Conservation (phyloP, 2,888 invertebrate species). For the Unio delphinus region DNA sequence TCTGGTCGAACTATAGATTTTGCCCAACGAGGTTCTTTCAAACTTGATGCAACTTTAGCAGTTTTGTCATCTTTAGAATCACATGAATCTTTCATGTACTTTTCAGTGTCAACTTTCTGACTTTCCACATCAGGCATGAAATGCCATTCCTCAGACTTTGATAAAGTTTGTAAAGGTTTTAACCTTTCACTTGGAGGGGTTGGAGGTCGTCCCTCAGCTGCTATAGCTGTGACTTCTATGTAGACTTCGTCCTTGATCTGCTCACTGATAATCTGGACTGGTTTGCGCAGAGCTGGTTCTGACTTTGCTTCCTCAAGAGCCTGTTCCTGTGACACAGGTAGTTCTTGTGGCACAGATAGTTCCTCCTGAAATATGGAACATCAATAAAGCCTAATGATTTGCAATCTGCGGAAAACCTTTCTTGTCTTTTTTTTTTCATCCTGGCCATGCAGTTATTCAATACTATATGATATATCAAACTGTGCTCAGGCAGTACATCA, state of each 20-base stretch:
- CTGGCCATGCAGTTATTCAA: no score
- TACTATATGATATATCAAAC: no score
- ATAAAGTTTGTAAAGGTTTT: slow-evolving; percentile 28
- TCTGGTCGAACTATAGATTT: slow-evolving; percentile 42
- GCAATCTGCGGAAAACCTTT: no score
- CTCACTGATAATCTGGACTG: slow-evolving; percentile 12
- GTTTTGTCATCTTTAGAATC: not conserved
- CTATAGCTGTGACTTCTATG: slow-evolving; percentile 44
- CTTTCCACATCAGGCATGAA: slow-evolving; percentile 36
- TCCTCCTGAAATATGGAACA: no score
- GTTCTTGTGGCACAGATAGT: no score
- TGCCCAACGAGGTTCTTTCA: slow-evolving; percentile 16
- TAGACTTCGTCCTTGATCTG: slow-evolving; percentile 34
- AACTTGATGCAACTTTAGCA: not conserved
- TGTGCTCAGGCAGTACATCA: no score
- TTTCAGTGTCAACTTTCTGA: slow-evolving; percentile 13
- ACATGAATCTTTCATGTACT: slow-evolving; percentile 8
- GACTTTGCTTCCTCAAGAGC: no score
- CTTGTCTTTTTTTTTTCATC: no score
- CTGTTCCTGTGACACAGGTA: no score
- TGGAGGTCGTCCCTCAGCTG: slow-evolving; percentile 31
- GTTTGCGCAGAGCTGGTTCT: no score
- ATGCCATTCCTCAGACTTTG: slow-evolving; percentile 45
- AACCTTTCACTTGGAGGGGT: slow-evolving; percentile 24
- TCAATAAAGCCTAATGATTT: no score